phyloP scores from a whole-genome alignment of 2,888 invertebrate genomes.

The Drosophila sordidapex region DNA sequence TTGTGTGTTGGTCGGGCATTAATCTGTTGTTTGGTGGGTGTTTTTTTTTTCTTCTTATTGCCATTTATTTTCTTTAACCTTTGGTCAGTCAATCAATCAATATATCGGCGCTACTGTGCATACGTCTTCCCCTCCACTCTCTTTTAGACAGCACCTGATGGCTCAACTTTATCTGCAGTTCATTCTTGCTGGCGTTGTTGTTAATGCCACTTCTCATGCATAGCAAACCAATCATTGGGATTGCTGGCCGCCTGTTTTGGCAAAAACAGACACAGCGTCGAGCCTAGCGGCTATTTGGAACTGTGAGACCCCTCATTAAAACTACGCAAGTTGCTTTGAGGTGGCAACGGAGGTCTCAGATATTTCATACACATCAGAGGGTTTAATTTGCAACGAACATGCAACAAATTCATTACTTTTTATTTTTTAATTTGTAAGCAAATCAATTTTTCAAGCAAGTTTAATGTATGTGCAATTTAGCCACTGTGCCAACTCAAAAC shows the following conservation, averaged over 20 bases:
- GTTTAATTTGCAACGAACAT: constrained; percentile 76
- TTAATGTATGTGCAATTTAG: constrained; percentile 59
- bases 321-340: constrained; percentile 56
- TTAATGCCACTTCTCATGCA: constrained; percentile 9
- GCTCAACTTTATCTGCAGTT: constrained; percentile 52
- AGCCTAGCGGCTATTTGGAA: constrained; percentile 53
- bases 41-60: not conserved
- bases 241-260: constrained; percentile 5
- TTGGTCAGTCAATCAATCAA: constrained; percentile 63
- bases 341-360: constrained; percentile 5
- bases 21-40: constrained; percentile 66
- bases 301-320: constrained; percentile 70
- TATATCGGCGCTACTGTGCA: constrained; percentile 47
- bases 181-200: not conserved
- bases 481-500: constrained; percentile 35
- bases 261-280: constrained; percentile 18
- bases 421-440: constrained; percentile 75
- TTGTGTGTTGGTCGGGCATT: constrained; percentile 39
- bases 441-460: constrained; percentile 65
- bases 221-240: constrained; percentile 28
- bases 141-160: constrained; percentile 39
- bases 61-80: not conserved
- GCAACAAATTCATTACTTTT: constrained; percentile 74
- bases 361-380: constrained; percentile 34
- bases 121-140: not conserved